Evolutionary conservation across 1,140 invertebrate species (phyloP).

Genomic region (Pygmarrhopalites habei): DNA sequence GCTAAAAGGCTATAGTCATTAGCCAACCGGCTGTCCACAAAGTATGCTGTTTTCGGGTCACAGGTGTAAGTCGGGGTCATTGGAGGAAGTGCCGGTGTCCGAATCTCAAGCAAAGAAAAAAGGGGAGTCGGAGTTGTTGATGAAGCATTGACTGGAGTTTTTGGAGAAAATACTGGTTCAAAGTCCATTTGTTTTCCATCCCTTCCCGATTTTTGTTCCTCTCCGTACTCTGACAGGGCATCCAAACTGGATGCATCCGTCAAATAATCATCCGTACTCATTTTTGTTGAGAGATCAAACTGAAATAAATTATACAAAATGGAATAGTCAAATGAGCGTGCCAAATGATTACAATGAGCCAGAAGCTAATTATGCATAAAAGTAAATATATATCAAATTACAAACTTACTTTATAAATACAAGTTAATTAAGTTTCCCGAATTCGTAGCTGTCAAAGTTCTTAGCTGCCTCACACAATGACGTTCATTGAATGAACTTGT

Average conservation of each 20-base stretch:
- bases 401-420: no score
- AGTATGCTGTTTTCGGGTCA: constrained; percentile 15
- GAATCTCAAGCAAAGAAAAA: constrained; percentile 2
- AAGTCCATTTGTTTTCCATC: background rate
- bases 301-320: no score
- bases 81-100: background rate
- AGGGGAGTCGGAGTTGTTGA: background rate
- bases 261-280: constrained; percentile 4
- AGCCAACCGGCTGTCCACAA: background rate
- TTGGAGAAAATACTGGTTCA: background rate
- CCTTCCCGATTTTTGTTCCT: background rate
- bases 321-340: no score
- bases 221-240: constrained; percentile 4
- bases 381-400: no score
- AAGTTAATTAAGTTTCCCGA: no score
- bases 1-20: background rate
- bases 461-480: no score
- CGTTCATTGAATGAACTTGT: no score
- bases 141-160: background rate
- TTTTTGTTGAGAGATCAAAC: no score
- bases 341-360: no score
- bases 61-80: background rate
- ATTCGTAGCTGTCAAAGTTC: no score
- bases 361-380: no score
- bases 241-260: constrained; percentile 14